Conservation (phyloP, 1,140 invertebrate species). For the Calliopsis andreniformis region DNA sequence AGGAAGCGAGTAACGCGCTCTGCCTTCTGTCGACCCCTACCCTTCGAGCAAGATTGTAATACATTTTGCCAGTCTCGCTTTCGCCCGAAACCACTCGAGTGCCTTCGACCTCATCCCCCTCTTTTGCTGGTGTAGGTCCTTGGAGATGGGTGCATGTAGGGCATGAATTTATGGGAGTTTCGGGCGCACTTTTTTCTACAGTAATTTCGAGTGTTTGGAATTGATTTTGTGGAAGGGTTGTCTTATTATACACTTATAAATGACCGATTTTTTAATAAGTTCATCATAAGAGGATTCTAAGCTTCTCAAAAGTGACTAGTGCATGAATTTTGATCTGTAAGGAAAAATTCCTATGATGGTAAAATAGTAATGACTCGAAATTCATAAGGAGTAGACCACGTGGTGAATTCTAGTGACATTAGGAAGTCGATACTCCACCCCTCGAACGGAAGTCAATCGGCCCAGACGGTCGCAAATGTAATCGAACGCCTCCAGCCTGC, state of each 20-base stretch:
- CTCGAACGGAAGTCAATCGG: neutral
- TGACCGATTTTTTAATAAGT: no score
- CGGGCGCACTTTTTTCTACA: no score
- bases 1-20: slow-evolving; percentile 23
- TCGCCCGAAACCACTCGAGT: neutral
- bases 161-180: neutral
- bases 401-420: neutral
- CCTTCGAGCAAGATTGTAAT: neutral
- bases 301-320: no score
- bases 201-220: no score
- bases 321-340: no score
- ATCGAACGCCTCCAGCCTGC: slow-evolving; percentile 5
- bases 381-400: no score
- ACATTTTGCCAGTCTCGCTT: neutral
- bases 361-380: no score
- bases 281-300: no score
- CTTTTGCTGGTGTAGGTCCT: neutral
- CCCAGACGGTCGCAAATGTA: neutral
- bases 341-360: no score
- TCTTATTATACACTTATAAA: no score
- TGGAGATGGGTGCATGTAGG: neutral
- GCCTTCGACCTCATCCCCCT: neutral
- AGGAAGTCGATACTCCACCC: neutral
- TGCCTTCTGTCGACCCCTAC: neutral
- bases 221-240: no score